Evolutionary conservation across 2,888 invertebrate species (phyloP).

Genomic region (Herminia tarsipennalis): DNA sequence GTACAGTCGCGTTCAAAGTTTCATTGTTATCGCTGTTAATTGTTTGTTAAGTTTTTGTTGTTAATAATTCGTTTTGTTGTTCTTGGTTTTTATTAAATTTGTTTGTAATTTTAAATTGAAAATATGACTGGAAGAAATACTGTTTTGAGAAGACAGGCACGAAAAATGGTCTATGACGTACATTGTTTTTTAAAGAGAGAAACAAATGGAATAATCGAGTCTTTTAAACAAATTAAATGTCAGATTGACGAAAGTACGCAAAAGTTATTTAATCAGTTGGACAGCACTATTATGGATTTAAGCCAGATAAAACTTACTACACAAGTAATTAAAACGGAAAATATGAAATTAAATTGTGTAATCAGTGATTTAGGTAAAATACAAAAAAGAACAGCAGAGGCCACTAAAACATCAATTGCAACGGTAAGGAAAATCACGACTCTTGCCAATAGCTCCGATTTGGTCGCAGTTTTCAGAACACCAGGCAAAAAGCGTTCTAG

Average conservation of each 20-base stretch:
- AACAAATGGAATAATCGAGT: not conserved
- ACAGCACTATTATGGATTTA: not conserved
- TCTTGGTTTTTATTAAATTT: not conserved
- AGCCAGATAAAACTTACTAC: not conserved
- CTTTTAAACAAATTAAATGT: not conserved
- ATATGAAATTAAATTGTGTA: not conserved
- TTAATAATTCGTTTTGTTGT: not conserved
- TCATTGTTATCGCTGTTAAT: constrained; percentile 1
- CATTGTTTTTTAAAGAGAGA: constrained; percentile 12
- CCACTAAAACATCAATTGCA: no score
- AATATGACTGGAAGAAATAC: constrained; percentile 8
- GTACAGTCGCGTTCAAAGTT: constrained; percentile 2
- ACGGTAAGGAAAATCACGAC: no score
- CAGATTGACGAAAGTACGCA: not conserved
- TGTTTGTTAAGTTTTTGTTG: not conserved
- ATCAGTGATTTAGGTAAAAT: not conserved
- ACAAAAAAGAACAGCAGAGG: constrained; percentile 7
- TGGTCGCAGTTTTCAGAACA: no score
- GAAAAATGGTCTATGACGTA: constrained; percentile 9
- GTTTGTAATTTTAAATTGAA: not conserved
- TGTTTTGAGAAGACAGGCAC: constrained; percentile 3
- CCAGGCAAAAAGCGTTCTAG: no score
- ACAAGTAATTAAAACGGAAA: not conserved
- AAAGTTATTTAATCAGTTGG: not conserved
- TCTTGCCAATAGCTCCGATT: no score